Conservation (phyloP, 1,140 invertebrate genomes). For the Saccostrea glomerata region DNA sequence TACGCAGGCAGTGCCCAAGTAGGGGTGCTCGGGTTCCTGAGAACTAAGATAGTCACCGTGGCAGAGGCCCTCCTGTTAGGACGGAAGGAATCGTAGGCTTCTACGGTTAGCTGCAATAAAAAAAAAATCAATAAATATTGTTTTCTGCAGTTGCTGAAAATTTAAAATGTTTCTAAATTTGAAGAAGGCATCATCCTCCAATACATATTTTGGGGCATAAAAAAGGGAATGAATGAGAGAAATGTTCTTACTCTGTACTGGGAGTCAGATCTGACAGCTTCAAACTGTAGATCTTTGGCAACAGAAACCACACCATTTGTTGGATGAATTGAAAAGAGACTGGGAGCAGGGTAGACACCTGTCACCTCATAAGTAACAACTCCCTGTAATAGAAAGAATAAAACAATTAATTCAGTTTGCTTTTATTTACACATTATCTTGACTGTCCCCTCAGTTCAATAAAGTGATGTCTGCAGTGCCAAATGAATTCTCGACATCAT, state of each 20-base stretch:
- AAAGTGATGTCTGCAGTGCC: not conserved
- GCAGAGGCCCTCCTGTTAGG: constrained; percentile 91
- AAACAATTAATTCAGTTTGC: no score
- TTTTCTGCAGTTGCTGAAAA: no score
- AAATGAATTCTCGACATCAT: not conserved
- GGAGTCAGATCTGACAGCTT: not conserved
- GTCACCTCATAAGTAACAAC: constrained; percentile 45
- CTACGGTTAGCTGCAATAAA: constrained; percentile 83
- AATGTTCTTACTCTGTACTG: constrained; percentile 25
- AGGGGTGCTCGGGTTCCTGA: constrained; percentile 89
- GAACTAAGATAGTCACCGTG: constrained; percentile 86
- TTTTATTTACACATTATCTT: not conserved
- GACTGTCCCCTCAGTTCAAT: not conserved
- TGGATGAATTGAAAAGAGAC: constrained; percentile 52
- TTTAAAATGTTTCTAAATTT: no score
- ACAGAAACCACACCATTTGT: constrained; percentile 44
- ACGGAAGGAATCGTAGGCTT: constrained; percentile 90
- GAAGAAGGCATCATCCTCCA: no score
- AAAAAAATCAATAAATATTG: not conserved
- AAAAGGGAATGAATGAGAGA: not conserved
- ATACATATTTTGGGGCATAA: no score
- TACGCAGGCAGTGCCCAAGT: constrained; percentile 87
- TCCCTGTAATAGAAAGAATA: constrained; percentile 44
- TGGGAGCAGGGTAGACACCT: constrained; percentile 56
- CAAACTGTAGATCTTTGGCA: constrained; percentile 38